Evolutionary conservation across 2,797 vertebrate species (phyloP).

Genomic region (Onychomys torridus): DNA sequence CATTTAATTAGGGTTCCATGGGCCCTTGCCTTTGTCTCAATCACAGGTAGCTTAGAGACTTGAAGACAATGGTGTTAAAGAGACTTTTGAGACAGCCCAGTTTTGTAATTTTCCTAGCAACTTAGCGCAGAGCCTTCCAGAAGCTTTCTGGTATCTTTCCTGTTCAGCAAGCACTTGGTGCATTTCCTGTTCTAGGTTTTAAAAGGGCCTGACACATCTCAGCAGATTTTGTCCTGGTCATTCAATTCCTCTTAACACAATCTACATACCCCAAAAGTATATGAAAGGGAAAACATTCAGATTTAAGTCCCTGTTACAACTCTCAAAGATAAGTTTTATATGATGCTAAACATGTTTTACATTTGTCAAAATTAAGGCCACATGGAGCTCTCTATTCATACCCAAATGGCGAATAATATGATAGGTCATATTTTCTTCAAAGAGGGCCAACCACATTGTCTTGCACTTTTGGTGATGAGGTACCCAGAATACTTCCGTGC

Average conservation of each 20-base stretch:
- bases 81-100: not conserved
- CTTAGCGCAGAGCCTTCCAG: not conserved
- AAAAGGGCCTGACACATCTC: not conserved
- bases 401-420: not conserved
- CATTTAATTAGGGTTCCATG: not conserved
- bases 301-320: not conserved
- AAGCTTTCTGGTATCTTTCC: not conserved
- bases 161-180: not conserved
- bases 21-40: not conserved
- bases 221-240: not conserved
- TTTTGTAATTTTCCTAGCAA: conserved; percentile 25
- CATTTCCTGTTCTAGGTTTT: not conserved
- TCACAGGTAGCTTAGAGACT: not conserved
- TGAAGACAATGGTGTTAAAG: not conserved
- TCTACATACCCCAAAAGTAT: not conserved
- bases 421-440: not conserved
- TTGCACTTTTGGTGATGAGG: not conserved
- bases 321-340: not conserved
- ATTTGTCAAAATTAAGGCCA: conserved; percentile 3
- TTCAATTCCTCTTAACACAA: not conserved
- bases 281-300: not conserved
- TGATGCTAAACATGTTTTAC: not conserved
- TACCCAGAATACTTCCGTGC: not conserved
- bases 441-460: not conserved
- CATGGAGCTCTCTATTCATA: not conserved